These are phyloP conservation scores for Dinoponera quadriceps DNA, from an alignment of 1,140 invertebrate species.

Conservation along the genomic window DNA sequence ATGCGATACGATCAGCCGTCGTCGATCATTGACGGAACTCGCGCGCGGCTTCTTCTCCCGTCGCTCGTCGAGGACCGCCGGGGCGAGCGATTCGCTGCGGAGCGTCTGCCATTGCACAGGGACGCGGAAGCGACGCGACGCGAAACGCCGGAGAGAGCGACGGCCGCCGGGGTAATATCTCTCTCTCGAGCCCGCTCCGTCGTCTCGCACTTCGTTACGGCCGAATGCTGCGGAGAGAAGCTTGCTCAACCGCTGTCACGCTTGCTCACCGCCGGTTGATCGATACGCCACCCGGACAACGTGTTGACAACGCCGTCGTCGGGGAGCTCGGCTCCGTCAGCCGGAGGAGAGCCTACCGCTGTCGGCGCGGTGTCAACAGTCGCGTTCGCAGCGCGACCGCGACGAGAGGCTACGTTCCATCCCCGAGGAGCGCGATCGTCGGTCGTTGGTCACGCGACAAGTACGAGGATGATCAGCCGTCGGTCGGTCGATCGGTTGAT, in stretches of 20 bases:
- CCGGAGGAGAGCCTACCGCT: not conserved
- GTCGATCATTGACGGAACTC: slow-evolving; percentile 5
- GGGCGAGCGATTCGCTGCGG: slow-evolving; percentile 32
- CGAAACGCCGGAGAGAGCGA: not conserved
- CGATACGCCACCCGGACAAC: slow-evolving; percentile 38
- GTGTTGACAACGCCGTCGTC: slow-evolving; percentile 52
- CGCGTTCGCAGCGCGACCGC: slow-evolving; percentile 5
- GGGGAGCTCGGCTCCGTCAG: not conserved
- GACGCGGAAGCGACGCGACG: slow-evolving; percentile 3
- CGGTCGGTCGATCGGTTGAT: slow-evolving; percentile 32
- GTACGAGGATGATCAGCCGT: too few relatives aligned
- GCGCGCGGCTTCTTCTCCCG: not conserved
- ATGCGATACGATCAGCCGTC: not conserved
- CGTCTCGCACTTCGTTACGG: too few relatives aligned
- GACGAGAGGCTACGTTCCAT: not conserved
- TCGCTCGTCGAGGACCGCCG: slow-evolving; percentile 20
- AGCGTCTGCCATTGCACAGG: slow-evolving; percentile 53
- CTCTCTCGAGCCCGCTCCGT: too few relatives aligned
- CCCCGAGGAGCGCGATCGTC: slow-evolving; percentile 3
- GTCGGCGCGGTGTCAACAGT: slow-evolving; percentile 29
- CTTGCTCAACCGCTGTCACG: too few relatives aligned
- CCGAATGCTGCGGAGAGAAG: too few relatives aligned
- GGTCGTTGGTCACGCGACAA: too few relatives aligned
- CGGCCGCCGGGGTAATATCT: not conserved
- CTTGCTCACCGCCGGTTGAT: slow-evolving; percentile 34